These are phyloP conservation scores for Oostethus manadensis DNA, from an alignment of 2,113 vertebrate genomes.

Conservation along the genomic window DNA sequence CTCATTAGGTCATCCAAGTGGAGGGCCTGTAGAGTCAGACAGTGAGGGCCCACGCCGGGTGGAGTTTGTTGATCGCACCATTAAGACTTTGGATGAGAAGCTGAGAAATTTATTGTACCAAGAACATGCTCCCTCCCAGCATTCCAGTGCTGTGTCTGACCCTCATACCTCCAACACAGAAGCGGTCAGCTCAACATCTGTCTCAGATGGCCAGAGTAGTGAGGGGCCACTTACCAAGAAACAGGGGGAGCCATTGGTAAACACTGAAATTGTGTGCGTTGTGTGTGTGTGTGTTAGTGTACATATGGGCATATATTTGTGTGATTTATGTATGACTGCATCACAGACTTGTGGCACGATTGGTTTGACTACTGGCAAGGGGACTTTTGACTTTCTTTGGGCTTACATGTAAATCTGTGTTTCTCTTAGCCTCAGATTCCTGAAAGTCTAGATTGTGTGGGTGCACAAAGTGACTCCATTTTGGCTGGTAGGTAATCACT, in stretches of 20 bases:
- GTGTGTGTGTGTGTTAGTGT: constrained; percentile 3
- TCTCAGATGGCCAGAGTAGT: constrained; percentile 48
- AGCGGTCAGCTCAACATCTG: constrained; percentile 39
- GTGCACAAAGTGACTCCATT: constrained; percentile 57
- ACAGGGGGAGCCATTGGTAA: constrained; percentile 63
- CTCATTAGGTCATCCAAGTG: constrained; percentile 37
- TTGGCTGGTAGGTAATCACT: constrained; percentile 49
- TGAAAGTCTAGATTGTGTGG: constrained; percentile 63
- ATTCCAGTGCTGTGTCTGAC: constrained; percentile 71
- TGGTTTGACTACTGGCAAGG: constrained; percentile 21
- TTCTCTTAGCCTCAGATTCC: constrained; percentile 64
- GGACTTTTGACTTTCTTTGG: neutral
- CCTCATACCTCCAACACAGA: constrained; percentile 71
- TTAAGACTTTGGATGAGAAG: constrained; percentile 95
- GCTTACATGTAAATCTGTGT: constrained; percentile 12
- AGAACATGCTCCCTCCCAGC: constrained; percentile 81
- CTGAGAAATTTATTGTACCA: constrained; percentile 91
- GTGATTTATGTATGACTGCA: constrained; percentile 9
- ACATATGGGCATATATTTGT: constrained; percentile 4
- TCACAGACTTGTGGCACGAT: constrained; percentile 24
- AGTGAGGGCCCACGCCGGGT: constrained; percentile 82
- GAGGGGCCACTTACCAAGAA: constrained; percentile 47
- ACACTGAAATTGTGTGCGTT: constrained; percentile 5
- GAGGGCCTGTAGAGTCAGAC: constrained; percentile 78
- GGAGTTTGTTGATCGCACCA: constrained; percentile 88